Evolutionary conservation across 2,113 vertebrate genomes (phyloP).

Genomic region (Brachypodius melanocephalos): DNA sequence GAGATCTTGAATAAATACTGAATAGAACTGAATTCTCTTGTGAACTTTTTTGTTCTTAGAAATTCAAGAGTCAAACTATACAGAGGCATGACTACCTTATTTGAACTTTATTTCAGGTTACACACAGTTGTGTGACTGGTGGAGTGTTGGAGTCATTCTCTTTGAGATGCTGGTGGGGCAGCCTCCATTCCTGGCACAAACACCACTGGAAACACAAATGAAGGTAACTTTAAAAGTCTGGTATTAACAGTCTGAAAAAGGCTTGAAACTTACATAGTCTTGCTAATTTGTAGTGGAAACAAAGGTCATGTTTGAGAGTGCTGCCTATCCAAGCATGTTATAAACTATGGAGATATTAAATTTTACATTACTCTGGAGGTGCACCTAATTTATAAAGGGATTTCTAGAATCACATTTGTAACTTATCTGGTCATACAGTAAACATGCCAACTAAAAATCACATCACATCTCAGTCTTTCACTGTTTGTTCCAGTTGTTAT

Average conservation of each 20-base stretch:
- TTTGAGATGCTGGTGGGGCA: slow-evolving; percentile 99
- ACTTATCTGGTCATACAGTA: not conserved
- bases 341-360: not conserved
- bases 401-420: rapidly evolving
- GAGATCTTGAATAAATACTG: not conserved
- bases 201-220: slow-evolving; percentile 95
- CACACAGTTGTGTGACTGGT: slow-evolving; percentile 98
- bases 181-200: slow-evolving; percentile 93
- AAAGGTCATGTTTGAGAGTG: not conserved
- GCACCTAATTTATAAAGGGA: not conserved
- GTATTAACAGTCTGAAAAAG: not conserved
- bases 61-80: not conserved
- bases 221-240: slow-evolving; percentile 81
- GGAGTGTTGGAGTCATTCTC: slow-evolving; percentile 98
- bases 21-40: not conserved
- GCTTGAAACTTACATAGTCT: not conserved
- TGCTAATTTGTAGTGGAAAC: not conserved
- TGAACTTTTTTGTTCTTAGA: not conserved
- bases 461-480: not conserved
- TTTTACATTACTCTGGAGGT: not conserved
- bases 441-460: not conserved
- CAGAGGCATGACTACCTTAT: not conserved
- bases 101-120: slow-evolving; percentile 78
- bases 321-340: not conserved
- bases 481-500: not conserved